Evolutionary conservation across 2,888 invertebrate genomes (phyloP).

Genomic region (Spilarctia lutea): DNA sequence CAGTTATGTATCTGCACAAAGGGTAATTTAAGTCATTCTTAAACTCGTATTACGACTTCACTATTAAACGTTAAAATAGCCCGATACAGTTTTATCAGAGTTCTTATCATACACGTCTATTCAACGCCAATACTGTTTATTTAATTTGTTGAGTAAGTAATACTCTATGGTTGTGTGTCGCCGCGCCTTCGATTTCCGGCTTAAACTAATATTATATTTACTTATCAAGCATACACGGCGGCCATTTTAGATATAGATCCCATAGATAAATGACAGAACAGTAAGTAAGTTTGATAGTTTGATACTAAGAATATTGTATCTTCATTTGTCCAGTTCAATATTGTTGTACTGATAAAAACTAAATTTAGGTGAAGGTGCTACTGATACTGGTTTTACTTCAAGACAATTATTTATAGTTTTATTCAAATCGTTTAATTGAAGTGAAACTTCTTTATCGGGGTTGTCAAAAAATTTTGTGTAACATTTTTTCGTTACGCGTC

Average conservation of each 20-base stretch:
- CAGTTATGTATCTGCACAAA: neutral
- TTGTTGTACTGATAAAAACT: neutral
- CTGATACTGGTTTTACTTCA: neutral
- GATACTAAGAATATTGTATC: constrained; percentile 3
- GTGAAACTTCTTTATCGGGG: no score
- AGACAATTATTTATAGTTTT: neutral
- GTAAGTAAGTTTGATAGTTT: constrained; percentile 15
- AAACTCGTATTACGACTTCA: neutral
- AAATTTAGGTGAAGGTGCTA: constrained; percentile 1
- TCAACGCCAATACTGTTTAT: constrained; percentile 42
- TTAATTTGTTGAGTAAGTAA: constrained; percentile 39
- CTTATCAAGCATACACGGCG: constrained; percentile 46
- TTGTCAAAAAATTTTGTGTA: no score
- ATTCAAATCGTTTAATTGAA: neutral
- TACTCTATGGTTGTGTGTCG: constrained; percentile 25
- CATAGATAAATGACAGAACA: constrained; percentile 3
- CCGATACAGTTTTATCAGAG: constrained; percentile 12
- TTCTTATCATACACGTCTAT: constrained; percentile 33
- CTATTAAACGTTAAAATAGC: neutral
- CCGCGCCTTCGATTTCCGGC: constrained; percentile 68
- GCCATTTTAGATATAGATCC: constrained; percentile 16
- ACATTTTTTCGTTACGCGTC: no score
- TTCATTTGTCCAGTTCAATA: neutral
- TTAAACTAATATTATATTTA: constrained; percentile 62
- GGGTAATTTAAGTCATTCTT: neutral